Evolutionary conservation across 2,113 vertebrate species (phyloP), one percentile per base, ranked within the genome.

Genomic region (Protomyctophum bolini): DNA sequence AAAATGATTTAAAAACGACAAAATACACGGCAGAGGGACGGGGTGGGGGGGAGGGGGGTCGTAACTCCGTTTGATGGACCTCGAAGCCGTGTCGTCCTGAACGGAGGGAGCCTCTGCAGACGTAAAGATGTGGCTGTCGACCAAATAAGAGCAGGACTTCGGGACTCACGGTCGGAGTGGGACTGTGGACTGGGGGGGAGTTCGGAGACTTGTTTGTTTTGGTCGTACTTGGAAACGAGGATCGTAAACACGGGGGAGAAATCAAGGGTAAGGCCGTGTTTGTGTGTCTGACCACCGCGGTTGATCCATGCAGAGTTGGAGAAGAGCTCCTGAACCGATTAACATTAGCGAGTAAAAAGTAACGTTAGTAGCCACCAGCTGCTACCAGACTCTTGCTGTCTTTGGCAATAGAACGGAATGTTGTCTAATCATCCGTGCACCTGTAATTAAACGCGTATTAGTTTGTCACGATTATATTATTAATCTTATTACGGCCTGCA

Each of bases 41-140:
- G 33, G 33, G 5, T 6, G 33, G 33, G 33, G 33, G 33, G 33
- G 33, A 3, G 33, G 33, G 75, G 84, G 71, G 83, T 14, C 54
- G 14, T n/a, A 8, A 11, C 10, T n/a, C 57, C 14, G 21, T 29
- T 86, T 79, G 83, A 79, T 80, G 88, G 87, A 87, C 81, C 65
- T 80, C 84, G 69, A 55, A 56, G 76, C 70, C 83, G 33, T 21
- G 21, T 69, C 80, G 69, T 72, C 57, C 73, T 21, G 68, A 76
- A 73, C 72, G 83, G 83, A 76, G 54, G 83, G 83, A 76, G 54
- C 68, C 52, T 72, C 69, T 41, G 60, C 63, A 88, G 65, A 70
- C 86, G 83, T 89, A 82, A 86, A 87, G 81, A 91, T 88, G 88
- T 76, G 84, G 80, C 65, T 84, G 58, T 79, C 68, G 75, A 74